Evolutionary conservation across 2,888 invertebrate genomes (phyloP), one percentile per base, ranked within the genome.

Genomic region (Elysia crispata): DNA sequence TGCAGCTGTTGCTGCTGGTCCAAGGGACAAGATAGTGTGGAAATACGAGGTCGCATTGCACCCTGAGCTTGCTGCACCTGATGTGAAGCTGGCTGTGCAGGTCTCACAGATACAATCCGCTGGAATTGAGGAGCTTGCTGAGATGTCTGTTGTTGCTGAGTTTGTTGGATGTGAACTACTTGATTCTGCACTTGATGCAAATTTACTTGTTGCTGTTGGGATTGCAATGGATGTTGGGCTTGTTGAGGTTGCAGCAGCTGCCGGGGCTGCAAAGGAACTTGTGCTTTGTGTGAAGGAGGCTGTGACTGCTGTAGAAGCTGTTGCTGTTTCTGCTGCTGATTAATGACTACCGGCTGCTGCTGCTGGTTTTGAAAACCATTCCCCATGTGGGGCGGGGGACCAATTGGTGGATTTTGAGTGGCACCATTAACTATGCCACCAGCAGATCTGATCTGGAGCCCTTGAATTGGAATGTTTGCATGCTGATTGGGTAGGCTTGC

Each of bases 271-370:
- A 75, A 28, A 20, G 64, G 74, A 33, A 66, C 66, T 31, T 79
- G 72, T 30, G 72, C 28, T 31, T 20, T 41, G 1, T 49, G 11
- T 41, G 41, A 41, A 41, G 60, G 60, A 30, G 60, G 69, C 30
- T 77, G 69, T 11, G 66, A 30, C 73, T 79, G 79, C n/a, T 54
- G 78, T n/a, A 67, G 82, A 62, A 64, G 57, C 75, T 66, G 78
- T 23, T 72, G 81, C 73, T 73, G 80, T 57, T 64, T 62, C 49
- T 79, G 82, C 23, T 79, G 76, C 25, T 23, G 62, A n/a, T 30
- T n/a, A 41, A 50, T 30, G 1, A 64, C 18, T 13, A 23, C 6
- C 66, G 73, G 79, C 28, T 57, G 74, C 15, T 69, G 64, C 72
- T 49, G 70, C 50, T 73, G 64, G 20, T 8, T 57, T 20, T 57